These are phyloP conservation scores for Conomelus anceps DNA, from an alignment of 2,888 invertebrate genomes.

Conservation along the genomic window DNA sequence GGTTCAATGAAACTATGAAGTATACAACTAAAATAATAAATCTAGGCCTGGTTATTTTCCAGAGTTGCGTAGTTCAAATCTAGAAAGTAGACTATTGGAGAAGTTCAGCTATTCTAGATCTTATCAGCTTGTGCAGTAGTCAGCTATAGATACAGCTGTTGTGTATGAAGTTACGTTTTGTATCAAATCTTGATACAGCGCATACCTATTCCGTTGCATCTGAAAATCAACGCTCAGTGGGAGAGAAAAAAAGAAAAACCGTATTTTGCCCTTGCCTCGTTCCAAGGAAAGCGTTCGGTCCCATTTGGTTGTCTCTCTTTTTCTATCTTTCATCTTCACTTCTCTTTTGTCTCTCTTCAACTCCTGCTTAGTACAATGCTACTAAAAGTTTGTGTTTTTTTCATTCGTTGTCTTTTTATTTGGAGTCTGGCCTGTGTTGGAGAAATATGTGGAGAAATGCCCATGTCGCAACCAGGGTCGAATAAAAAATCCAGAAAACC, in stretches of 20 bases:
- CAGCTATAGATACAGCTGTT: not conserved
- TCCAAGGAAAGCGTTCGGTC: not conserved
- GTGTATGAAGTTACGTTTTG: not conserved
- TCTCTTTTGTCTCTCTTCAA: not conserved
- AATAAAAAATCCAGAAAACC: not conserved
- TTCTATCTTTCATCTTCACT: not conserved
- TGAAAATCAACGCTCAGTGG: not conserved
- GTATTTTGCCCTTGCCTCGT: not conserved
- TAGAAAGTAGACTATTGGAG: not conserved
- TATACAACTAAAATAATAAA: not conserved
- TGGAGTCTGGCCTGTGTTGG: not conserved
- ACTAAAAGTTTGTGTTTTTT: not conserved
- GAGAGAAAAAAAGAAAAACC: not conserved
- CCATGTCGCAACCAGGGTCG: not conserved
- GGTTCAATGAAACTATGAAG: too few species aligned
- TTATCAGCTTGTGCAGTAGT: too few species aligned
- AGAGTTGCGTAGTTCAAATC: not conserved
- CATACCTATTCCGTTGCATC: not conserved
- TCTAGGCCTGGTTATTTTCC: not conserved
- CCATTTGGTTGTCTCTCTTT: not conserved
- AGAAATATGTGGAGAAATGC: too few species aligned
- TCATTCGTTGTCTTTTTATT: not conserved
- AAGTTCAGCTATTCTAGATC: too few species aligned
- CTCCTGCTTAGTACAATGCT: not conserved
- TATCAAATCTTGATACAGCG: not conserved